These are phyloP conservation scores for Andinoacara biseriatus DNA, from an alignment of 2,113 vertebrate genomes.

Conservation along the genomic window DNA sequence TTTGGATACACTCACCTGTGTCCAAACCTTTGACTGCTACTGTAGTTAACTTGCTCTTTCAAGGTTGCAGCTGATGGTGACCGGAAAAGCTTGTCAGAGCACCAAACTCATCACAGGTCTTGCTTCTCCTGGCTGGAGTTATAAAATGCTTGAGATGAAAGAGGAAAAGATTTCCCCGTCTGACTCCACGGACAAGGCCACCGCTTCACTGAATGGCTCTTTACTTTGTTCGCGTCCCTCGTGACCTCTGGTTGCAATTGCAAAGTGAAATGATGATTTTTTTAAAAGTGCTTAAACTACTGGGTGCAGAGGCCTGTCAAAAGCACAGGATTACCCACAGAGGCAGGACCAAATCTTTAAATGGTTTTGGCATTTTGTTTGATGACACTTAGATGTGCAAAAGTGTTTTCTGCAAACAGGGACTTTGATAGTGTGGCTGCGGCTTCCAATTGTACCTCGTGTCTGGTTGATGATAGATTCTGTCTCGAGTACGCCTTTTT, in stretches of 20 bases:
- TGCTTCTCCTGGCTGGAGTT: background rate
- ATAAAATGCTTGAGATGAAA: constrained; percentile 26
- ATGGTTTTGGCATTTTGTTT: constrained; percentile 1
- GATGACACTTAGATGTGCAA: constrained; percentile 43
- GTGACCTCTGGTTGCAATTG: constrained; percentile 47
- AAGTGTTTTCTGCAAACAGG: constrained; percentile 40
- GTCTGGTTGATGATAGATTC: constrained; percentile 46
- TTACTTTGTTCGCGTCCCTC: constrained; percentile 37
- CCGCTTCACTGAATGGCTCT: constrained; percentile 32
- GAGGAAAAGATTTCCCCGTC: constrained; percentile 38
- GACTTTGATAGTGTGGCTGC: constrained; percentile 27
- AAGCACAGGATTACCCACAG: constrained; percentile 12
- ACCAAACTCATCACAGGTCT: background rate
- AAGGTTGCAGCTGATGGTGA: constrained; percentile 20
- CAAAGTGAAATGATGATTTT: constrained; percentile 47
- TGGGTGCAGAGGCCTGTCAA: constrained; percentile 28
- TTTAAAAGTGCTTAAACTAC: constrained; percentile 47
- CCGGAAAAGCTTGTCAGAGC: constrained; percentile 20
- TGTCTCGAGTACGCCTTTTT: constrained; percentile 9
- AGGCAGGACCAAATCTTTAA: constrained; percentile 4
- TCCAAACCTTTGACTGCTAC: too few species aligned
- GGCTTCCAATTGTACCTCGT: background rate
- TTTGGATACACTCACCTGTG: too few species aligned
- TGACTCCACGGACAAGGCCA: constrained; percentile 24
- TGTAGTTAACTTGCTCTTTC: background rate